Base-by-base conservation (phyloP, 2,797 vertebrate species). In the Synaphobranchus kaupii region DNA sequence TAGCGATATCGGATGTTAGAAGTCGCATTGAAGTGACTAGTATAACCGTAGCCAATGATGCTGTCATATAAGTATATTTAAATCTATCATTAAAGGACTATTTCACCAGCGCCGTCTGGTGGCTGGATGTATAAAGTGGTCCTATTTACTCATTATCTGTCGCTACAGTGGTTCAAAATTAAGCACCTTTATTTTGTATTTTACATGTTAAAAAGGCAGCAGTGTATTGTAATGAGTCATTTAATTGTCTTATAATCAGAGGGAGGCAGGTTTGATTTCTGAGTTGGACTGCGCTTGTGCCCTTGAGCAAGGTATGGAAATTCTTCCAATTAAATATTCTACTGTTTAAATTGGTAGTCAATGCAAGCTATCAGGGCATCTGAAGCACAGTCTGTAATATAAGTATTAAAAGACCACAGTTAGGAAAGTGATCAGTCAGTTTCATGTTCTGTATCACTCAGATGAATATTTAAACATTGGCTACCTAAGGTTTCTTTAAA, bases 41-140 rank as follows among this genome's bases (percentile, higher is more conserved):
- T 39, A 39, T 39, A 39, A 39, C 39, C 39, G 3, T 39, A 1
- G 39, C 39, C 39, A 39, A 39, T 10, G 25, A 68, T 68, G 7
- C 63, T n/a, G 25, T 68, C 25, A 76, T 76, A 15, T 76, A 76
- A 15, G 34, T 3, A 13, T 76, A 34, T 34, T 5, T 22, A 39
- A 22, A 1, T 76, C 15, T 76, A 34, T 76, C 22, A 39, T 44
- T 9, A 17, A 76, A 68, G 31, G 7, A 80, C 20, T 48, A 47
- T 47, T 47, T 47, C 76, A 80, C 9, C 85, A 87, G 88, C 90
- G 76, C 92, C 90, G 90, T 15, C 92, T 92, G 88, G 88, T 92
- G 90, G 90, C 47, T 88, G n/a, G 84, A 63, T 63, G 12, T 12
- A 5, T 31, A 20, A 39, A n/a, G 39, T 88, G n/a, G 6, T 47